Percentiles rank a stretch among this genome's conserved stretches.
Evolutionary conservation across 2,113 vertebrate genomes (phyloP).

Genomic region (Misgurnus anguillicaudatus): DNA sequence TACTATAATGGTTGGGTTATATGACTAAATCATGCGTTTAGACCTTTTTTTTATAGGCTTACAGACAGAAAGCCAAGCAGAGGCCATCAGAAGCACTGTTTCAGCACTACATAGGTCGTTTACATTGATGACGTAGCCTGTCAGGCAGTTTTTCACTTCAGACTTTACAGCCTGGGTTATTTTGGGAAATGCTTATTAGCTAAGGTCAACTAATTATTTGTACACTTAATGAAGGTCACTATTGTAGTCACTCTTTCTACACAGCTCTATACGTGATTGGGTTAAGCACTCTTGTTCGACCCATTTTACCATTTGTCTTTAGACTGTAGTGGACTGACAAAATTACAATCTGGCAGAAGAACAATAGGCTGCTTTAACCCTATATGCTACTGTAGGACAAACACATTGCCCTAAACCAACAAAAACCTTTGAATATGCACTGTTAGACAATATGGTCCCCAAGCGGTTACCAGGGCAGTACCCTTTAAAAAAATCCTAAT

Average conservation of each 20-base stretch:
- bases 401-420: neutral
- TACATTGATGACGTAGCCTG: constrained; percentile 26
- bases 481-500: too few species aligned
- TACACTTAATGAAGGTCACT: constrained; percentile 77
- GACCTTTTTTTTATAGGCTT: too few species aligned
- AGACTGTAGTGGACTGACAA: constrained; percentile 59
- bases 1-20: too few species aligned
- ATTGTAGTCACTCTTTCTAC: constrained; percentile 67
- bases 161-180: constrained; percentile 48
- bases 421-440: too few species aligned
- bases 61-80: neutral
- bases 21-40: too few species aligned
- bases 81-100: neutral
- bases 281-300: constrained; percentile 71
- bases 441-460: too few species aligned
- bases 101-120: neutral
- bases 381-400: neutral
- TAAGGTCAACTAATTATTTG: constrained; percentile 78
- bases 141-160: constrained; percentile 65
- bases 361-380: constrained; percentile 21
- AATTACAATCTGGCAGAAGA: constrained; percentile 49
- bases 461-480: too few species aligned
- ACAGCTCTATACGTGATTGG: constrained; percentile 69
- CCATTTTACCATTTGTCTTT: constrained; percentile 66
- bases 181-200: constrained; percentile 69